phyloP scores from a whole-genome alignment of 2,888 invertebrate species.

The Flabesymbios commensalis region DNA sequence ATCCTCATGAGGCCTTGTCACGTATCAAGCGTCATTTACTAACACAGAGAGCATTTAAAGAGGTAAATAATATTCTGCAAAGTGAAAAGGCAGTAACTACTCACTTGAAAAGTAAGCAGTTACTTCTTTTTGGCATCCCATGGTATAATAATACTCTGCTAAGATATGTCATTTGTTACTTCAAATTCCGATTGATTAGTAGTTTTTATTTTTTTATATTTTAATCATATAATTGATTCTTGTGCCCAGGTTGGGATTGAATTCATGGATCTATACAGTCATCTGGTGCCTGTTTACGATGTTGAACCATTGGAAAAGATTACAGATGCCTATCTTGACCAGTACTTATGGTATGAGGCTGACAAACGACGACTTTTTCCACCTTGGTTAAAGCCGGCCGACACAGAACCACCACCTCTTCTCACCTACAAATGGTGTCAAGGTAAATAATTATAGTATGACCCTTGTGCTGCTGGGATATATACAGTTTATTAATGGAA shows the following conservation, averaged over 20 bases:
- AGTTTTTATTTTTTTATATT: no score
- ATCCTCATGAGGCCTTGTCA: conserved; percentile 98
- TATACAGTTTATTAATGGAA: not conserved
- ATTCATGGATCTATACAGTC: conserved; percentile 99
- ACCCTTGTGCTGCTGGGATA: not conserved
- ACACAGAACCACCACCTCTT: conserved; percentile 87
- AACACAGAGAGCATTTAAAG: conserved; percentile 97
- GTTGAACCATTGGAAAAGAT: conserved; percentile 99
- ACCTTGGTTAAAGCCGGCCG: conserved; percentile 99
- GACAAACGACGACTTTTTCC: conserved; percentile 96
- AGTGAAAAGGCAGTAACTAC: no score
- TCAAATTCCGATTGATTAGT: not conserved
- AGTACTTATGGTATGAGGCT: conserved; percentile 97
- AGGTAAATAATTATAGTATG: conserved; percentile 66
- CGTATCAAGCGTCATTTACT: conserved; percentile 98
- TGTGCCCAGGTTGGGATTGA: conserved; percentile 99
- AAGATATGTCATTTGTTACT: not conserved
- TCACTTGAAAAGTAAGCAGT: no score
- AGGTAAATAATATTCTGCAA: conserved; percentile 75
- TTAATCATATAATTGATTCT: no score
- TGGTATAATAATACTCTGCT: not conserved
- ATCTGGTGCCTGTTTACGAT: conserved; percentile 97
- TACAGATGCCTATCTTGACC: conserved; percentile 98
- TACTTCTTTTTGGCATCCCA: no score
- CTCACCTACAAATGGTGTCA: conserved; percentile 98